Evolutionary conservation across 2,888 invertebrate genomes (phyloP).

Genomic region (Caenorhabditis doughertyi): DNA sequence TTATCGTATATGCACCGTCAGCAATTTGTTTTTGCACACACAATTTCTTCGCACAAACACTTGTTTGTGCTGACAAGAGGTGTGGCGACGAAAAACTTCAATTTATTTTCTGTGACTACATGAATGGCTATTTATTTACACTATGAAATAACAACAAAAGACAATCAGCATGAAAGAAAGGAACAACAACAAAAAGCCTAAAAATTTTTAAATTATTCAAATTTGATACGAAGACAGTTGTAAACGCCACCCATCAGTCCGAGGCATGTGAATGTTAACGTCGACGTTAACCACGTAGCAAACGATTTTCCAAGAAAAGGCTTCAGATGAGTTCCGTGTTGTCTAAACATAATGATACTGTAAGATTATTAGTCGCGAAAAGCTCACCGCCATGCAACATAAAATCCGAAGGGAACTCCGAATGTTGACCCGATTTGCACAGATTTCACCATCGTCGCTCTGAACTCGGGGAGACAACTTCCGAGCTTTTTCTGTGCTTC

Average conservation of each 20-base stretch:
- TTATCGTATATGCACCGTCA: constrained; percentile 32
- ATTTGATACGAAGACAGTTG: constrained; percentile 72
- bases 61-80: constrained; percentile 24
- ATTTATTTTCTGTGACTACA: constrained; percentile 15
- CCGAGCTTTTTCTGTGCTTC: constrained; percentile 74
- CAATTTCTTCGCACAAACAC: constrained; percentile 21
- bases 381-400: constrained; percentile 67
- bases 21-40: constrained; percentile 10
- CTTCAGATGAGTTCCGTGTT: constrained; percentile 65
- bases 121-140: not conserved
- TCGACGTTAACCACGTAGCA: constrained; percentile 69
- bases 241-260: constrained; percentile 73
- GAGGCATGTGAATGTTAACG: constrained; percentile 68
- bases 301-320: constrained; percentile 69
- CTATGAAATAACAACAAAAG: constrained; percentile 7
- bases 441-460: constrained; percentile 72
- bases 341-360: constrained; percentile 33
- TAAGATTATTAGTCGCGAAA: not conserved
- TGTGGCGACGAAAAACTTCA: constrained; percentile 24
- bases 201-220: constrained; percentile 18
- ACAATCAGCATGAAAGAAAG: not conserved
- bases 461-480: constrained; percentile 73
- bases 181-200: constrained; percentile 2
- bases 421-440: constrained; percentile 67
- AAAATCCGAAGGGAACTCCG: constrained; percentile 75